Base-by-base conservation (phyloP, 2,888 invertebrate genomes). In the Crocallis elinguaria region DNA sequence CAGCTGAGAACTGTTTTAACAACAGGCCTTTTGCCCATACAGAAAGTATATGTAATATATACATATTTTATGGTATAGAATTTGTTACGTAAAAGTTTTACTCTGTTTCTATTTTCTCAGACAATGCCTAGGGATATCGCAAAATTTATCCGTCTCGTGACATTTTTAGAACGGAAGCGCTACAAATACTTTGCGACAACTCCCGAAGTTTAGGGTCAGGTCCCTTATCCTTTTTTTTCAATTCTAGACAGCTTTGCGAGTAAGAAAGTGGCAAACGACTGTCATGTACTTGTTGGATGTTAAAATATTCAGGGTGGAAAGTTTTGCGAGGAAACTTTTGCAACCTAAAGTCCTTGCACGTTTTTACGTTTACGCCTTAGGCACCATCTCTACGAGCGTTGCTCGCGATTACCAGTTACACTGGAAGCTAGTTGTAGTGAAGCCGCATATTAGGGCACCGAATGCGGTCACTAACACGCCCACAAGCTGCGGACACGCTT, bases 161-260 rank as follows among this genome's bases (percentile, higher is more conserved):
- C 32, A 37, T 38, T 50, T 50, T 38, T 37, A 27, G 39, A 43
- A 33, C 33, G 13, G 13, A 30, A 33, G 21, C 13, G 43, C 43
- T 21, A 30, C 23, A 42, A 42, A 37, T 42, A 44, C 19, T 38
- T 50, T 38, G 14, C 38, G 44, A n/a, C 12, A 5, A 11, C 12
- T 50, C n/a, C 4, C 2, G 1, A 51, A 51, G 39, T 51, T 51
- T 51, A 29, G 45, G 51, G 51, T 35, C 43, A 25, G 23, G 7
- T 9, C 37, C 14, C 36, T 19, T 23, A 19, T n/a, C 33, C 25
- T 48, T 39, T 38, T 48, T 29, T 50, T 50, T 43, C 43, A 37
- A 43, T 50, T 38, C 50, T 50, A 50, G 43, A 38, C 14, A 21
- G 13, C 11, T 42, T 33, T 17, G 17, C 4, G 29, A 41, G 9